A percentile compares a stretch with the other conserved stretches of the same genome.
Conservation (phyloP, 2,113 vertebrate species). For the Loxodonta africana region DNA sequence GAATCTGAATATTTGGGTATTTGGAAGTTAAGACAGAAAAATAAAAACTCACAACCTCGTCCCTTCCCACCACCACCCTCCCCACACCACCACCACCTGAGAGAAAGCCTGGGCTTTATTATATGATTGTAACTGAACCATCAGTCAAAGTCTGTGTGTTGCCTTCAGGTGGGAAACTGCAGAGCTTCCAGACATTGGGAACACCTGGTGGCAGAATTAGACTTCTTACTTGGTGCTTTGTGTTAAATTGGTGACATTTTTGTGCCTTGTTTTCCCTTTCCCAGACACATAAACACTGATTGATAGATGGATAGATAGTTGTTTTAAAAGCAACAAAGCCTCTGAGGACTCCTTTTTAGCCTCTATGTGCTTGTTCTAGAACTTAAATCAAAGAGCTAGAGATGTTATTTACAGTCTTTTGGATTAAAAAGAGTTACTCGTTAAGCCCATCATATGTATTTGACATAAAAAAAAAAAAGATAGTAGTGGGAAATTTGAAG, state of each 20-base stretch:
- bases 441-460: conserved; percentile 37
- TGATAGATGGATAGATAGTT: background rate
- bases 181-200: background rate
- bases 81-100: background rate
- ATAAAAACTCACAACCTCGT: background rate
- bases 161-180: background rate
- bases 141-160: background rate
- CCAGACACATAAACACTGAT: background rate
- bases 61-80: background rate
- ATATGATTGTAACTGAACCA: background rate
- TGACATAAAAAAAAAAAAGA: background rate
- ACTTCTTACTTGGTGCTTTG: conserved; percentile 40
- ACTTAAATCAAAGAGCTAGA: conserved; percentile 54
- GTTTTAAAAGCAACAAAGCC: conserved; percentile 50
- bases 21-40: conserved; percentile 56
- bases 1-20: conserved; percentile 22
- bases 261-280: conserved; percentile 3
- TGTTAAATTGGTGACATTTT: conserved; percentile 33
- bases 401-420: conserved; percentile 17
- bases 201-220: background rate
- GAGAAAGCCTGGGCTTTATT: background rate
- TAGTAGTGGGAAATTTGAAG: conserved; percentile 37
- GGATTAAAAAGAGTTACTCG: background rate
- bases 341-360: conserved; percentile 56
- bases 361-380: conserved; percentile 56